Base-by-base conservation (phyloP, 2,797 vertebrate genomes). In the Acomys russatus region DNA sequence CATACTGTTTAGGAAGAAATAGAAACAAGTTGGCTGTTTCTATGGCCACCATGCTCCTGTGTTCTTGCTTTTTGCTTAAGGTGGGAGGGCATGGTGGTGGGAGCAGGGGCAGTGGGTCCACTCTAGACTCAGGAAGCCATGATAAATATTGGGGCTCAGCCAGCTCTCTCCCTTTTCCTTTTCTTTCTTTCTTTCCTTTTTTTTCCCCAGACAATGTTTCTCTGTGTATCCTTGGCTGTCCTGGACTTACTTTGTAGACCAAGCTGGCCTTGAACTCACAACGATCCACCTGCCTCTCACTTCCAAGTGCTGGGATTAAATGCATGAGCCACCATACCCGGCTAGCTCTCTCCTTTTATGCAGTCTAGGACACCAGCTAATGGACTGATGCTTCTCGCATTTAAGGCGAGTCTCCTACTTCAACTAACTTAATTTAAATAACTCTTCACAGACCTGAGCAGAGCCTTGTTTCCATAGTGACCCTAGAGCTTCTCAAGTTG, bases 1-100 rank as follows among this genome's bases (percentile, higher is more conserved):
- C 3, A 11, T 28, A 74, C 63, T 86, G 77, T 89, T 95, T 51
- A 91, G 61, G 49, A 84, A 95, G 61, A 94, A 94, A 94, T 66
- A 86, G 77, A 92, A 87, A 35, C 12, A 90, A 89, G 35, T 30
- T 80, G 15, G 44, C 28, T 9, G 1, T 30, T 85, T 90, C 86
- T 38, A 11, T 64, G 23, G 79, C 33, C 44, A 70, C 30, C 23
- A 92, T 33, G 11, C 51, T 23, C 51, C 78, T 90, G 20, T 71
- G 9, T 70, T 51, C 64, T n/a, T 30, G 15, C 1, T 9, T 49
- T 64, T 66, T 85, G 30, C 44, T 85, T 18, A 54, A 70, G 30
- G 49, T 54, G 44, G 77, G 33, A 23, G 12, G 79, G 56, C n/a
- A 8, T 14, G 56, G n/a, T 38, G 78, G 6, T 4, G 35, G 49